Conservation (phyloP, 2,888 invertebrate species). For the Ecdyonurus torrentis region DNA sequence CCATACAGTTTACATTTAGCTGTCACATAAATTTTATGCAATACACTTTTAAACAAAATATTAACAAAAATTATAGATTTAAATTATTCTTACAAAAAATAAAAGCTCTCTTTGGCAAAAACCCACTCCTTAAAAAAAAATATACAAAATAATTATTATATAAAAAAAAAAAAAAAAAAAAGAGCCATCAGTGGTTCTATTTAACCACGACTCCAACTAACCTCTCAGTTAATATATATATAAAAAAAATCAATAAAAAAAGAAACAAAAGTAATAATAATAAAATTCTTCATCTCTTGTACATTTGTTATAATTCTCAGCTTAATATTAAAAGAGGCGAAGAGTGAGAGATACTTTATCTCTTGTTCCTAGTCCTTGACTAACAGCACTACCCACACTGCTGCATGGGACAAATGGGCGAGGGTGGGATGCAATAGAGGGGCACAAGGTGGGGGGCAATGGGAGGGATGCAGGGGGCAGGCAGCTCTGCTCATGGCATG, state of each 20-base stretch:
- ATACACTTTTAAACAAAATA: no score
- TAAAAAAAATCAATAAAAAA: no score
- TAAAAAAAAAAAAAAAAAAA: not conserved
- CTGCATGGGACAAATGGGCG: not conserved
- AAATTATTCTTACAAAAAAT: no score
- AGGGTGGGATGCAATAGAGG: not conserved
- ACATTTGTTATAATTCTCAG: not conserved
- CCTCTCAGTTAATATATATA: not conserved
- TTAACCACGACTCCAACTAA: not conserved
- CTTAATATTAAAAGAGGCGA: not conserved
- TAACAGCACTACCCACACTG: not conserved
- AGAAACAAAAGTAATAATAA: not conserved
- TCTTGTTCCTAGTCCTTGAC: not conserved
- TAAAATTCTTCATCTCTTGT: not conserved
- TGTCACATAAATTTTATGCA: no score
- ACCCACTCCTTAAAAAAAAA: not conserved
- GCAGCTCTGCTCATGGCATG: slow-evolving; percentile 8
- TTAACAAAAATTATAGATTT: no score
- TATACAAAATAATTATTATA: not conserved
- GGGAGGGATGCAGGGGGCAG: slow-evolving; percentile 10
- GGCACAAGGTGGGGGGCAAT: slow-evolving; percentile 9
- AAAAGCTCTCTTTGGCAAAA: not conserved
- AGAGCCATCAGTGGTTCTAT: not conserved
- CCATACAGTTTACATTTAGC: no score
- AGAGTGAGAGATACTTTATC: not conserved